Evolutionary conservation across 2,888 invertebrate genomes (phyloP).

Genomic region (Drosophila lacicola): DNA sequence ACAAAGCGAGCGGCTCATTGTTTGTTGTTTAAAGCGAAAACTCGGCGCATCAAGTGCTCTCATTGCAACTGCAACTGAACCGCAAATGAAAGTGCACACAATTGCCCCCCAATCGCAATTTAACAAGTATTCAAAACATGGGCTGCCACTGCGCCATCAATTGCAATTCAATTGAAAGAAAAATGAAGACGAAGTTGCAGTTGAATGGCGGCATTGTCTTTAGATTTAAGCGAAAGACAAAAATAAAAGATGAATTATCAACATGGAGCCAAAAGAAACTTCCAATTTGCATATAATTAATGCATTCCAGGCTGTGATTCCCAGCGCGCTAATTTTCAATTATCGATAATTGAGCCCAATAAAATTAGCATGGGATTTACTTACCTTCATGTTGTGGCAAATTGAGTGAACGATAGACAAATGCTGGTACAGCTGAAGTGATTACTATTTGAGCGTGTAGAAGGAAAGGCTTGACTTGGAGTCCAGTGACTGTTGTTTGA

Average conservation of each 20-base stretch:
- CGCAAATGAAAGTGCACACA: slow-evolving; percentile 72
- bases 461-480: slow-evolving; percentile 40
- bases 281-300: slow-evolving; percentile 31
- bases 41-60: slow-evolving; percentile 65
- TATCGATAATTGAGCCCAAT: slow-evolving; percentile 56
- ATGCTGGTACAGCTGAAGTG: not conserved
- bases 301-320: slow-evolving; percentile 10
- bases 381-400: slow-evolving; percentile 64
- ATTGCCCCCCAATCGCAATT: slow-evolving; percentile 63
- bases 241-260: no score
- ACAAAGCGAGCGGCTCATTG: slow-evolving; percentile 48
- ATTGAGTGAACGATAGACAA: not conserved
- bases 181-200: slow-evolving; percentile 28
- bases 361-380: slow-evolving; percentile 41
- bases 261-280: slow-evolving; percentile 1
- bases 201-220: slow-evolving; percentile 62
- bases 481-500: slow-evolving; percentile 28
- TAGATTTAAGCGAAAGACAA: not conserved
- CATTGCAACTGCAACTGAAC: slow-evolving; percentile 24
- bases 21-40: slow-evolving; percentile 54
- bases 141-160: slow-evolving; percentile 30
- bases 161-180: slow-evolving; percentile 59
- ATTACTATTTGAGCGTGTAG: slow-evolving; percentile 3
- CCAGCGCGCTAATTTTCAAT: slow-evolving; percentile 35
- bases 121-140: slow-evolving; percentile 60